Conservation (phyloP, 1,140 invertebrate species). For the Drosophila neocordata region DNA sequence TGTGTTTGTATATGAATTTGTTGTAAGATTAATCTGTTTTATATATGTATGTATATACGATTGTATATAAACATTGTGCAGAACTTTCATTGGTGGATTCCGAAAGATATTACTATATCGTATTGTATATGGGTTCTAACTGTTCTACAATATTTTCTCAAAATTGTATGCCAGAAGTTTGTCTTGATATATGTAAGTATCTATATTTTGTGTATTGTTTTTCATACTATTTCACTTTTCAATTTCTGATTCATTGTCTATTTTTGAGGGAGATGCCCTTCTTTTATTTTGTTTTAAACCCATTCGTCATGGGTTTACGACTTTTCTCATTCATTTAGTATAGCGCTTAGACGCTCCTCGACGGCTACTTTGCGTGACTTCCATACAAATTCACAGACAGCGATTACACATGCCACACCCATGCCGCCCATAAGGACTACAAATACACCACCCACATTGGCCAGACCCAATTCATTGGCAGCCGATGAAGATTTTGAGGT, state of each 20-base stretch:
- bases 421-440: slow-evolving; percentile 96
- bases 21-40: slow-evolving; percentile 1
- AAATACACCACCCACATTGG: slow-evolving; percentile 97
- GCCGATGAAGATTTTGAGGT: slow-evolving; percentile 92
- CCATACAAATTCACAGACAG: slow-evolving; percentile 96
- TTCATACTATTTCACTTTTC: slow-evolving; percentile 12
- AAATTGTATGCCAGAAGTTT: slow-evolving; percentile 26
- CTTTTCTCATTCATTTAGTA: slow-evolving; percentile 81
- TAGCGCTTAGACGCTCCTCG: slow-evolving; percentile 91
- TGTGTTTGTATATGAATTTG: slow-evolving; percentile 1
- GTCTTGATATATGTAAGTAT: slow-evolving; percentile 36
- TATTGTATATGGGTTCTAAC: not conserved
- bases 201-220: slow-evolving; percentile 25
- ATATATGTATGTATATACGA: slow-evolving; percentile 36
- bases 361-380: slow-evolving; percentile 95
- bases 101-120: not conserved
- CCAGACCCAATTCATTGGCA: slow-evolving; percentile 93
- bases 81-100: slow-evolving; percentile 50
- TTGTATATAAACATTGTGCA: slow-evolving; percentile 41
- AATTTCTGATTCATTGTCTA: slow-evolving; percentile 37
- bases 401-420: slow-evolving; percentile 93
- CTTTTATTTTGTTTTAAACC: slow-evolving; percentile 49
- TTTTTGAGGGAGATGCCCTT: slow-evolving; percentile 1
- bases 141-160: not conserved
- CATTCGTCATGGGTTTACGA: slow-evolving; percentile 77